phyloP scores from a whole-genome alignment of 2,113 vertebrate species.

The Petrocephalus zakoni region DNA sequence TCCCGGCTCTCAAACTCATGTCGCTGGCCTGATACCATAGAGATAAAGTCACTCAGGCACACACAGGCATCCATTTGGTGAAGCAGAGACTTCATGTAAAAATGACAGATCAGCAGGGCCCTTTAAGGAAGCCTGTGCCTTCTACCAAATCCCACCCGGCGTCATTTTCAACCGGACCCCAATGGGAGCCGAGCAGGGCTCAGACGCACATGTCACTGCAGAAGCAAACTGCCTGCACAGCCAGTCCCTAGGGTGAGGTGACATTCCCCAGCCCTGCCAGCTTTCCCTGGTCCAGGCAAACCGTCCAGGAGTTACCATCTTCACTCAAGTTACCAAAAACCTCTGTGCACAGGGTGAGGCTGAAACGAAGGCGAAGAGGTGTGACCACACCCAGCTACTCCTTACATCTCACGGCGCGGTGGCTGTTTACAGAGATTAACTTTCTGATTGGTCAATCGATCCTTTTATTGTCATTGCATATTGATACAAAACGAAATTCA shows the following conservation, averaged over 20 bases:
- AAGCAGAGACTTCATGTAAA: background rate
- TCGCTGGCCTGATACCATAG: background rate
- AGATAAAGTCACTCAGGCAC: background rate
- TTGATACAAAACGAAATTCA: too few species aligned
- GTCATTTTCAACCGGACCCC: background rate
- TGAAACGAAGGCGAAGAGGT: background rate
- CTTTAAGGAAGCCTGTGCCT: background rate
- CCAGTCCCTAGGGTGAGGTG: background rate
- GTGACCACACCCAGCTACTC: background rate
- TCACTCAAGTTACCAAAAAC: background rate
- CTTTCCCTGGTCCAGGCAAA: background rate
- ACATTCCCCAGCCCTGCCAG: background rate
- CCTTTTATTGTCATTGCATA: too few species aligned
- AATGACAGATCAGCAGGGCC: constrained; percentile 10
- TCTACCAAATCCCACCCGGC: background rate
- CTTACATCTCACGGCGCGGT: background rate
- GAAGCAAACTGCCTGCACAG: background rate
- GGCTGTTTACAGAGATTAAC: background rate
- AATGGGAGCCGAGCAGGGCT: background rate
- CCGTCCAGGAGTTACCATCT: background rate
- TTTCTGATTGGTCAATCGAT: background rate
- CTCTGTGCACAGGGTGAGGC: background rate
- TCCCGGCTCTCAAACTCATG: background rate
- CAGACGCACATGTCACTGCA: background rate
- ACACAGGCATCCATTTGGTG: background rate